These are phyloP conservation scores for Leptoteleia sp. DNA, from an alignment of 1,140 invertebrate genomes.

Conservation along the genomic window DNA sequence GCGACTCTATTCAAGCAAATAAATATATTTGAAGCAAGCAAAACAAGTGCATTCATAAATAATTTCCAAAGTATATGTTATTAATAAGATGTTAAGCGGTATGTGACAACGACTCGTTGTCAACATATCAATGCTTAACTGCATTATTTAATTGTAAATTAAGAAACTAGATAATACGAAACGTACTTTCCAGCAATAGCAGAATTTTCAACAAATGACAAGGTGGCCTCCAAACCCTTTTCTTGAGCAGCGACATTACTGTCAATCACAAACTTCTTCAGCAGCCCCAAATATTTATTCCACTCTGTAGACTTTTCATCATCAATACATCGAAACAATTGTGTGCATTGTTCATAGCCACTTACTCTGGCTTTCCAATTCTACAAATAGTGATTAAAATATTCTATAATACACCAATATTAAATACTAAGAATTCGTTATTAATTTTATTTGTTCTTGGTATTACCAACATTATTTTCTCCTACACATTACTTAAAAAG, in stretches of 20 bases:
- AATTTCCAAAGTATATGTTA: no score
- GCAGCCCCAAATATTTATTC: conserved; percentile 93
- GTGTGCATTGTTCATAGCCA: conserved; percentile 96
- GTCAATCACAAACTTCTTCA: conserved; percentile 97
- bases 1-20: conserved; percentile 85
- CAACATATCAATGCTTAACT: no score
- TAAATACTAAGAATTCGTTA: no score
- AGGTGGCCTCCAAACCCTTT: conserved; percentile 95
- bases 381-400: no score
- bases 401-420: no score
- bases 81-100: no score
- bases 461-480: no score
- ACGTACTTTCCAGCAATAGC: conserved; percentile 88
- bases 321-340: conserved; percentile 91
- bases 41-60: no score
- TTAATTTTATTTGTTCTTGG: no score
- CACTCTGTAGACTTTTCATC: conserved; percentile 97
- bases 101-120: no score
- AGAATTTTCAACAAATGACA: conserved; percentile 95
- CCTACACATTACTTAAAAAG: no score
- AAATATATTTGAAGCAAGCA: conserved; percentile 17
- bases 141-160: no score
- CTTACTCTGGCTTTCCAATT: conserved; percentile 95
- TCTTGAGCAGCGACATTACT: conserved; percentile 97
- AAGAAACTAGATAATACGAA: conserved; percentile 1